Conservation (phyloP, 1,140 invertebrate species). For the Eupristina koningsbergeri region DNA sequence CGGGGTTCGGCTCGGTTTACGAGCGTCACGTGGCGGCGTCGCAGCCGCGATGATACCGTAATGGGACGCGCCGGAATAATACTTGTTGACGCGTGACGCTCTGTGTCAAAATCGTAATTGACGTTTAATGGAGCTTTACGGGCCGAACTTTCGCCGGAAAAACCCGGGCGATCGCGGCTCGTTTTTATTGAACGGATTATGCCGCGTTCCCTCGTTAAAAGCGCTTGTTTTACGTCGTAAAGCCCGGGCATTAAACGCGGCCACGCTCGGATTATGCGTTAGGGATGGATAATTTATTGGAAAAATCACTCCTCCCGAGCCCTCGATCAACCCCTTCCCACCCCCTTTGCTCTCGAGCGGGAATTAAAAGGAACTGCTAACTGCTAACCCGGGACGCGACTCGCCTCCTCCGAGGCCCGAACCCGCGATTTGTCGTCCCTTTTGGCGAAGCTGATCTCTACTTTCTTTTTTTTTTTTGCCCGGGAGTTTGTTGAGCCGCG, state of each 20-base stretch:
- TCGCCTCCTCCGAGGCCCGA: too few species aligned
- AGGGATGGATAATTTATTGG: conserved; percentile 27
- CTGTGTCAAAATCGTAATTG: conserved; percentile 38
- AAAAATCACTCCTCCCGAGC: conserved; percentile 14
- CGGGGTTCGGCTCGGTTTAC: conserved; percentile 18
- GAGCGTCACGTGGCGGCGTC: conserved; percentile 39
- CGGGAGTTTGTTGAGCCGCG: background rate
- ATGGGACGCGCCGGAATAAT: conserved; percentile 34
- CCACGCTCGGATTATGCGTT: background rate
- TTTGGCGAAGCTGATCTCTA: background rate
- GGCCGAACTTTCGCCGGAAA: background rate
- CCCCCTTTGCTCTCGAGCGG: background rate
- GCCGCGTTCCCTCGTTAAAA: background rate
- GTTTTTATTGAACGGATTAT: conserved; percentile 7
- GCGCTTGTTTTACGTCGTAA: conserved; percentile 19
- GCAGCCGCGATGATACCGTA: conserved; percentile 46
- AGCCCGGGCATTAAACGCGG: background rate
- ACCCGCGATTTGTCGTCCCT: too few species aligned
- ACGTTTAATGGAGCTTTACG: conserved; percentile 36
- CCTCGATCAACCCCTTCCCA: too few species aligned
- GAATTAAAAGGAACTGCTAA: background rate
- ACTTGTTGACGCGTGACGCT: conserved; percentile 42
- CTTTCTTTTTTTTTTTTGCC: too few species aligned
- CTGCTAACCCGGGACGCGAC: too few species aligned
- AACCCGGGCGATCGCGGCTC: background rate